Conservation (phyloP, 2,888 invertebrate species). For the Encarsia formosa region DNA sequence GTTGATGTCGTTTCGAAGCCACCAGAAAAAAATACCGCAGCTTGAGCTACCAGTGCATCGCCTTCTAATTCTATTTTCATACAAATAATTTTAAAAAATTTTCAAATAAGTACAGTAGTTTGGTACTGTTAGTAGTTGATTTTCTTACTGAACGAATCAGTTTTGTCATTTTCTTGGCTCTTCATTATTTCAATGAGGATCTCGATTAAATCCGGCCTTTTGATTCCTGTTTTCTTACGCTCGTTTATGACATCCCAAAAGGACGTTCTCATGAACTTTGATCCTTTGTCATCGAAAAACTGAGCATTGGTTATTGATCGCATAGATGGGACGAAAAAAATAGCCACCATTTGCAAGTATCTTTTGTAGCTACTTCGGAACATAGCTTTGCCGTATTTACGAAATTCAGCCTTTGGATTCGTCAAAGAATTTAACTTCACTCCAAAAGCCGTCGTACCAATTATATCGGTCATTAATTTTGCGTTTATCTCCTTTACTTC, state of each 20-base stretch:
- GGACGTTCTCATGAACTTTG: slow-evolving; percentile 47
- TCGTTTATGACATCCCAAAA: slow-evolving; percentile 50
- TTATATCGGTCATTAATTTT: slow-evolving; percentile 49
- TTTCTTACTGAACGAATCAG: slow-evolving; percentile 29
- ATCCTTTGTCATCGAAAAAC: slow-evolving; percentile 45
- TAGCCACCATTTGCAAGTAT: slow-evolving; percentile 44
- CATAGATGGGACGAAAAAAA: slow-evolving; percentile 51
- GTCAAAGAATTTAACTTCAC: slow-evolving; percentile 51
- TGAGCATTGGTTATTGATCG: slow-evolving; percentile 44
- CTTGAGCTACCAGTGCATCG: slow-evolving; percentile 40
- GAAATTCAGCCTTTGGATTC: slow-evolving; percentile 51
- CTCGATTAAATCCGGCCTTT: slow-evolving; percentile 52
- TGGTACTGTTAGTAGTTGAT: too few relatives aligned
- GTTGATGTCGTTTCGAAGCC: slow-evolving; percentile 44
- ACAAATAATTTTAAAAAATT: background rate
- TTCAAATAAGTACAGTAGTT: too few relatives aligned
- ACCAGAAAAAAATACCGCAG: slow-evolving; percentile 38
- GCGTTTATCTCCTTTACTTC: slow-evolving; percentile 36
- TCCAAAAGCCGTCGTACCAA: slow-evolving; percentile 53
- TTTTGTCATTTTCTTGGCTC: slow-evolving; percentile 25
- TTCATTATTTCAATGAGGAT: slow-evolving; percentile 50
- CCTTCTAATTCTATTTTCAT: slow-evolving; percentile 35
- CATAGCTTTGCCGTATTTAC: slow-evolving; percentile 47
- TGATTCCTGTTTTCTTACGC: slow-evolving; percentile 46
- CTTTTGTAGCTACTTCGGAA: slow-evolving; percentile 45